phyloP scores from a whole-genome alignment of 2,113 vertebrate species.

The Columba livia region DNA sequence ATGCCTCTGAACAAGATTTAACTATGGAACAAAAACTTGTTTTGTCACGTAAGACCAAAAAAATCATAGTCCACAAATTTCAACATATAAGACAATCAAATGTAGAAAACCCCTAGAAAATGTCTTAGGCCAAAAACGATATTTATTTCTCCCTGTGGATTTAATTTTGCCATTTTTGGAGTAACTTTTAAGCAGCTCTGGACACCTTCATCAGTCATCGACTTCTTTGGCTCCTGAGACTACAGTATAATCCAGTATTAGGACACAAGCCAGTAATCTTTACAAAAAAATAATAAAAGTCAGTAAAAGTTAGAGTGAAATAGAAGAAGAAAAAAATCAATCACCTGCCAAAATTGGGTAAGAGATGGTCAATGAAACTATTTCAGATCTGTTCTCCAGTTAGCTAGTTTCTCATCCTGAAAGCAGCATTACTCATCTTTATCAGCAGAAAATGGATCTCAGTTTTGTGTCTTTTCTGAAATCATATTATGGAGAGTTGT shows the following conservation, averaged over 20 bases:
- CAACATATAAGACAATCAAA: background rate
- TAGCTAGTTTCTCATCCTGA: background rate
- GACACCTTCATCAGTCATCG: background rate
- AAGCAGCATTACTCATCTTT: background rate
- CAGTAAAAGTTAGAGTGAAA: background rate
- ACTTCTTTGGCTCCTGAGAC: background rate
- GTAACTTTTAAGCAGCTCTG: background rate
- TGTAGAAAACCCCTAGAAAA: background rate
- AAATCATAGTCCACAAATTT: background rate
- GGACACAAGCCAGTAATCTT: background rate
- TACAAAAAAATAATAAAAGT: background rate
- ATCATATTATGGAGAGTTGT: background rate
- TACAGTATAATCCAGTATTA: background rate
- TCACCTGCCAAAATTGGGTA: background rate
- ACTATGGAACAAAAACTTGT: background rate
- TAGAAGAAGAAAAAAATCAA: background rate
- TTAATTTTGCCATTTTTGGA: background rate
- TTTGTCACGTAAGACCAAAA: background rate
- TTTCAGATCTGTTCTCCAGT: slow-evolving; percentile 15
- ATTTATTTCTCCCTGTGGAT: background rate
- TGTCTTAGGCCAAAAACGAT: background rate
- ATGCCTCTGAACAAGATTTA: background rate
- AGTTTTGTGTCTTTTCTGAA: background rate
- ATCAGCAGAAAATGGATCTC: background rate
- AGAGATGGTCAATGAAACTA: background rate